A percentile compares a stretch with the other conserved stretches of the same genome.
These are phyloP conservation scores for Scrobipalpa atriplicella DNA, from an alignment of 2,888 invertebrate genomes.

Conservation along the genomic window DNA sequence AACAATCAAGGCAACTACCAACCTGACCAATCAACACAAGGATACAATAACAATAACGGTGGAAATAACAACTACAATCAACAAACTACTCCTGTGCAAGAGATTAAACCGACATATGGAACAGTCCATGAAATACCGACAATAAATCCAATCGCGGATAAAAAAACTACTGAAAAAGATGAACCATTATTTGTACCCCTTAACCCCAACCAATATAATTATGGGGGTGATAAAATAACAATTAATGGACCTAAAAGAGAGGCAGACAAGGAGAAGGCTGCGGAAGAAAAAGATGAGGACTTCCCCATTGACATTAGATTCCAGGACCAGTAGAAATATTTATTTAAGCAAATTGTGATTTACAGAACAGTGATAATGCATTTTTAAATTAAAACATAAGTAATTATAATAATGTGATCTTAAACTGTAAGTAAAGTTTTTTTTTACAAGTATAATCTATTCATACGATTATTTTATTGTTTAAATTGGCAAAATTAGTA, in stretches of 20 bases:
- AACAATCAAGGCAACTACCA: slow-evolving; percentile 30
- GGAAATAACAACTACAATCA: slow-evolving; percentile 18
- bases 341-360: background rate
- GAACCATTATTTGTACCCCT: slow-evolving; percentile 63
- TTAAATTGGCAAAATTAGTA: background rate
- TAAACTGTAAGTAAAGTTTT: background rate
- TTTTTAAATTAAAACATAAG: background rate
- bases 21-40: background rate
- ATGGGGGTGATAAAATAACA: slow-evolving; percentile 57
- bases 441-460: background rate
- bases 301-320: slow-evolving; percentile 64
- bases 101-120: slow-evolving; percentile 29
- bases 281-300: slow-evolving; percentile 55
- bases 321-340: slow-evolving; percentile 45
- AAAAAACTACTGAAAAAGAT: slow-evolving; percentile 40
- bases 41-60: background rate
- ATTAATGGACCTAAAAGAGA: slow-evolving; percentile 66
- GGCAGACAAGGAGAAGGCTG: slow-evolving; percentile 47
- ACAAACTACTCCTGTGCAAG: slow-evolving; percentile 24
- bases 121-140: slow-evolving; percentile 42
- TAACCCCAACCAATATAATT: slow-evolving; percentile 54
- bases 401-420: background rate
- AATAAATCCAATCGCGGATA: slow-evolving; percentile 43
- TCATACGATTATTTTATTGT: no score
- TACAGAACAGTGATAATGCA: background rate